Evolutionary conservation across 2,113 vertebrate genomes (phyloP), one percentile per base, ranked within the genome.

Genomic region (Procavia capensis): DNA sequence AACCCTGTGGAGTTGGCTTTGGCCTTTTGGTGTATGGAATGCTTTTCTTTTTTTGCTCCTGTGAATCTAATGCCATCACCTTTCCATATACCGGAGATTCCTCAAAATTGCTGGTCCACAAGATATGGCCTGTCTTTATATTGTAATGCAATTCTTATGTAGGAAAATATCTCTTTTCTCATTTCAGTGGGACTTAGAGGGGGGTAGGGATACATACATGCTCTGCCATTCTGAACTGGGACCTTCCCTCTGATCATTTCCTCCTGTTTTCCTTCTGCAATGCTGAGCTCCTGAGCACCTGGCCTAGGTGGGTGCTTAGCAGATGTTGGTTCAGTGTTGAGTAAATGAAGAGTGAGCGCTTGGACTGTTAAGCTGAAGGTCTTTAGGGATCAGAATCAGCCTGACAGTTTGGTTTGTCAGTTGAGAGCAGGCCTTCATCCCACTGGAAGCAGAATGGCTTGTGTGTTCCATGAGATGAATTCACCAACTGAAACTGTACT

Each of bases 401-500:
- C n/a, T n/a, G n/a, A n/a, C n/a, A 34, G 13, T 50, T 47, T 6
- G 31, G 13, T 64, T 36, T 16, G 2, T 27, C 78, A 41, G 1
- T 57, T 4, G 39, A 11, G 29, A 19, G 45, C 0, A 4, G 72
- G 43, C 41, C 43, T 66, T 45, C 22, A 3, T 34, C 63, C 61
- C 63, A 20, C 0, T 19, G 13, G 41, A 10, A 2, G 41, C 47
- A 50, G n/a, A 19, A 43, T 6, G 47, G 34, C 24, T 47, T 5
- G 5, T 5, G 17, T n/a, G 25, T 29, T 27, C 70, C 85, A 13
- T 31, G 3, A 13, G n/a, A 25, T 34, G 20, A 17, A 43, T 27
- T 11, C 36, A 0, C 22, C 29, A 1, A 1, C 36, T 0, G 64
- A 14, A 4, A 43, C 9, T 5, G 3, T 14, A 1, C 13, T 47